Conservation (phyloP, 2,888 invertebrate species). For the Cephus runcator region DNA sequence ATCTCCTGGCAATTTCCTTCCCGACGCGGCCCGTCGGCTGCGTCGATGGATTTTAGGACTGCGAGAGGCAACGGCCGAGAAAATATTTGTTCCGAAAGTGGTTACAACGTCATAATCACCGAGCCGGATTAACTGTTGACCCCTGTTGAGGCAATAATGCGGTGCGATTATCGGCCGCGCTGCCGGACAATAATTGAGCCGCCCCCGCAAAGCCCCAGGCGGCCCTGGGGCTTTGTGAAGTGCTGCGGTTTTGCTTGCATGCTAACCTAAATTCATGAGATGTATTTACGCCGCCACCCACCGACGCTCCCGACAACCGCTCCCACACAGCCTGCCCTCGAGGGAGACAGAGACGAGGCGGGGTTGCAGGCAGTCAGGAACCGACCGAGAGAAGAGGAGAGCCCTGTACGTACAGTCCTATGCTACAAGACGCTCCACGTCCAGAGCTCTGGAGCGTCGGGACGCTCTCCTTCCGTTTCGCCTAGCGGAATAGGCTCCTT, state of each 20-base stretch:
- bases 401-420: neutral
- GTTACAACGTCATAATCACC: slow-evolving; percentile 25
- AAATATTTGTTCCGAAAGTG: slow-evolving; percentile 5
- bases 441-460: neutral
- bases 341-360: neutral
- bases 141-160: slow-evolving; percentile 38
- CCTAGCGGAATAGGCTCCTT: neutral
- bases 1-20: neutral
- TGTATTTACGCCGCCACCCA: slow-evolving; percentile 48
- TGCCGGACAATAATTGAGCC: slow-evolving; percentile 54
- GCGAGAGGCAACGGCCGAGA: neutral
- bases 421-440: neutral
- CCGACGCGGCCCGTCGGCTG: neutral
- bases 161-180: slow-evolving; percentile 45
- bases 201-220: slow-evolving; percentile 11
- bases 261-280: slow-evolving; percentile 56
- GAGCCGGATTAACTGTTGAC: slow-evolving; percentile 34
- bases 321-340: slow-evolving; percentile 18
- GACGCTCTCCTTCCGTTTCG: neutral
- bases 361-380: neutral
- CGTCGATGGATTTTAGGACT: neutral
- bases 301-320: slow-evolving; percentile 14
- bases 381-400: neutral
- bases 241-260: slow-evolving; percentile 54
- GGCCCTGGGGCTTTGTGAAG: slow-evolving; percentile 37